Percentiles rank a stretch among this genome's conserved stretches.
These are phyloP conservation scores for Hipparchia semele DNA, from an alignment of 2,888 invertebrate species.

Conservation along the genomic window DNA sequence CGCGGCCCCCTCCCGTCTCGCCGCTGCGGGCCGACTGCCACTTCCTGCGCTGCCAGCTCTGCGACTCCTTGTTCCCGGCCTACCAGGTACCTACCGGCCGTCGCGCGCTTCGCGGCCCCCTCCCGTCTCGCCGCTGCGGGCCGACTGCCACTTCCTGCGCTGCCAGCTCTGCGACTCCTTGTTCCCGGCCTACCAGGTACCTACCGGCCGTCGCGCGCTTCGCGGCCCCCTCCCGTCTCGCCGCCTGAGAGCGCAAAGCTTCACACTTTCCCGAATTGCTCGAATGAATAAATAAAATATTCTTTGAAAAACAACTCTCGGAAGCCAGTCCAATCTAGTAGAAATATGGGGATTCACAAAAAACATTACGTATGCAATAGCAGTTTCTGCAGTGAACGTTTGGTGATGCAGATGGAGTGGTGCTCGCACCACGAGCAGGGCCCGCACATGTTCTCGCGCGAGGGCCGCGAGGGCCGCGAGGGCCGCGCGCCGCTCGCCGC, in stretches of 20 bases:
- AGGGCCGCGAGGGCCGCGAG: conserved; percentile 83
- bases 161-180: conserved; percentile 91
- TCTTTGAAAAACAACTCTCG: no score
- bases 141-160: conserved; percentile 92
- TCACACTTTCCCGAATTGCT: no score
- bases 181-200: conserved; percentile 87
- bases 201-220: no score
- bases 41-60: conserved; percentile 91
- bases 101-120: background rate
- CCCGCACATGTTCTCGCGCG: conserved; percentile 88
- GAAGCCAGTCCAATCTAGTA: no score
- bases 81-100: conserved; percentile 74
- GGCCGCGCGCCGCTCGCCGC: conserved; percentile 87
- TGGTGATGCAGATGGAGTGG: conserved; percentile 86
- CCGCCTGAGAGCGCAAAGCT: no score
- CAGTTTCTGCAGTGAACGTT: background rate
- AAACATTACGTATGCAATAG: no score
- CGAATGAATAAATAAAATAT: no score
- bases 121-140: conserved; percentile 85
- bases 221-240: background rate
- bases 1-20: background rate
- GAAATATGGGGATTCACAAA: no score
- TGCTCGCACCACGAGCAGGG: conserved; percentile 91
- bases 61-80: conserved; percentile 89
- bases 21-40: conserved; percentile 94